Percentiles rank a stretch among this genome's conserved stretches.
Evolutionary conservation across 2,888 invertebrate genomes (phyloP).

Genomic region (Chrysotoxum bicinctum): DNA sequence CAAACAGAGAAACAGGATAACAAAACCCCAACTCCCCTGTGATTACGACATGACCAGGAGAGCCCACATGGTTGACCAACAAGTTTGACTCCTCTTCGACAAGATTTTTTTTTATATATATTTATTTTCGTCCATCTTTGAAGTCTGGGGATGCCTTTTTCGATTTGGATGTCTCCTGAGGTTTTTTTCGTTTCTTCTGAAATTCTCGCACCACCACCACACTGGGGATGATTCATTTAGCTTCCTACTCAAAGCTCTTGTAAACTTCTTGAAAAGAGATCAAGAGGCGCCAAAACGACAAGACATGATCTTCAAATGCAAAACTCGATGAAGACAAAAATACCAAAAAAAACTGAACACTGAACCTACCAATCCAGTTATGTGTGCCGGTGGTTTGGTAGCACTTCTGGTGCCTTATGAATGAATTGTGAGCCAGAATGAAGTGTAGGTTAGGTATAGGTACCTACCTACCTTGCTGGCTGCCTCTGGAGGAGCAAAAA

Average conservation of each 20-base stretch:
- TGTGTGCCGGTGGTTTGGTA: slow-evolving; percentile 59
- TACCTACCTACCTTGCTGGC: background rate
- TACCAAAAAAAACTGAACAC: slow-evolving; percentile 10
- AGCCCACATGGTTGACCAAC: slow-evolving; percentile 60
- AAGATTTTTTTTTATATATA: slow-evolving; percentile 22
- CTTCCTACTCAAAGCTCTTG: slow-evolving; percentile 7
- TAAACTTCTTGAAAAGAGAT: slow-evolving; percentile 39
- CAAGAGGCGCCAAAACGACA: slow-evolving; percentile 48
- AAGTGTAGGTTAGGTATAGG: slow-evolving; percentile 41
- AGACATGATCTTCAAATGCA: slow-evolving; percentile 66
- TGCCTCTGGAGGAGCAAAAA: slow-evolving; percentile 31
- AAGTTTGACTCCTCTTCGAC: slow-evolving; percentile 66
- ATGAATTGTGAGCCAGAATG: slow-evolving; percentile 71
- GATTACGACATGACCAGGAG: background rate
- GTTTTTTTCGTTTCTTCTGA: background rate
- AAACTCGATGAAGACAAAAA: slow-evolving; percentile 51
- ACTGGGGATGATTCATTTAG: slow-evolving; percentile 54
- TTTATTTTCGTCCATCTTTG: slow-evolving; percentile 9
- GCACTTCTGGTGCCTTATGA: slow-evolving; percentile 73
- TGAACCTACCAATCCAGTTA: slow-evolving; percentile 71
- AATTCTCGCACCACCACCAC: slow-evolving; percentile 32
- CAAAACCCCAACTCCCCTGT: slow-evolving; percentile 44
- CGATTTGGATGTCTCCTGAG: slow-evolving; percentile 29
- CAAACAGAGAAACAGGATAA: slow-evolving; percentile 61
- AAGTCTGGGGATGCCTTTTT: slow-evolving; percentile 44